Base-by-base conservation (phyloP, 2,888 invertebrate species). In the Agrilus biguttatus region DNA sequence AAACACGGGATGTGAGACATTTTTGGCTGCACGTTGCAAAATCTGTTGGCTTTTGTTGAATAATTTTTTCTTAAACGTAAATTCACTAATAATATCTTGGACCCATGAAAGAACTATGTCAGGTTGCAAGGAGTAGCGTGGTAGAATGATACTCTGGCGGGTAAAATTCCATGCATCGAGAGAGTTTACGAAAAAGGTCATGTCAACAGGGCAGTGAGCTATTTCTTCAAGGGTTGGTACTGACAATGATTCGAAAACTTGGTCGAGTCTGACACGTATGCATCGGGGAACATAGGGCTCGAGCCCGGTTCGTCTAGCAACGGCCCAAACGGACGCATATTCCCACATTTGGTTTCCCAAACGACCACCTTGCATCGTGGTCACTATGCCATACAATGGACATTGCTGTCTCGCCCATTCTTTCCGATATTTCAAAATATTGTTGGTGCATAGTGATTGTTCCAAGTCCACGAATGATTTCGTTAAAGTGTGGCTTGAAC, bases 151-250 rank as follows among this genome's bases (percentile, higher is more conserved):
- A 53, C 71, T 73, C 54, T 74, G 74, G 41, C 72, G 69, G 10
- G 72, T 73, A 55, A 66, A 69, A 51, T 71, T 72, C 74, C 74
- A 74, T 36, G 66, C 65, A 36, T 70, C 67, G 41, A 71, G 55
- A 5, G 72, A 70, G 49, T 62, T 68, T 33, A 72, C 69, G 41
- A 71, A 67, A 38, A 65, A 65, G 13, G 63, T 61, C 45, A 67
- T 59, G 45, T 68, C 67, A 13, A 73, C 59, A 1, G 67, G 69
- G 51, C 75, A 75, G 49, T 69, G 69, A 17, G 70, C 67, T 41
- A 74, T 73, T 51, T 71, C 71, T 48, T 71, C 71, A 37, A 74
- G 64, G 12, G 70, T 70, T 17, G 74, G 73, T 45, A 75, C 67
- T 39, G 70, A 68, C 34, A 75, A 60, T 40, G 66, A 66, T 45